Evolutionary conservation across 1,140 invertebrate species (phyloP), one percentile per base, ranked within the genome.

Genomic region (Zaprionus tsacasi): DNA sequence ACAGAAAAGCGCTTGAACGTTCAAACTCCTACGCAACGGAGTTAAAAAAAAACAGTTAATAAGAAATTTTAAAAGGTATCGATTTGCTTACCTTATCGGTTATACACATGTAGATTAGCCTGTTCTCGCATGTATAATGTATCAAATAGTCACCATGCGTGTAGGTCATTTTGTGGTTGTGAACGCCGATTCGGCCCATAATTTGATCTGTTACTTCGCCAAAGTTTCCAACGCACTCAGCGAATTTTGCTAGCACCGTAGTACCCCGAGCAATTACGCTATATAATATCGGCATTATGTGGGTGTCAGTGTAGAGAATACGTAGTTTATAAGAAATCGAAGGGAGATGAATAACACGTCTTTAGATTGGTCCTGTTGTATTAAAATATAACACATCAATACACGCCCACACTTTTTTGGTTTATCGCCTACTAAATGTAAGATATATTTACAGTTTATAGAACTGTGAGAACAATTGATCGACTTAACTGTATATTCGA

Each of bases 121-220:
- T 94, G 89, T 98, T 96, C 93, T 98, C 97, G 73, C 95, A 95
- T 65, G 98, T 96, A 83, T 98, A 99, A 93, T 99, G 97, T 92
- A 98, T 99, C 54, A 98, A 93, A 93, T 98, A 99, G 83, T 96
- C 97, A 80, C 96, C 97, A 94, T 99, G 98, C 0, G 97, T 97
- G 90, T 98, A 98, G 6, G 98, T 98, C 55, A 98, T 93, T 93
- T 98, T 98, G 78, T 97, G 96, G 94, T 98, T 96, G 57, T 97
- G 95, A 1, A 96, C 94, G 33, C 96, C 94, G 87, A 99, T 98
- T 93, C 96, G 97, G 0, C 95, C 93, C 50, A 99, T 93, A 73
- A 99, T 97, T 92, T 98, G 97, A 92, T 98, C 97, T 8, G 97
- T 98, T 8, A 99, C 97, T 94, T 99, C 98, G 0, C 96, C 95